Base-by-base conservation (phyloP, 2,888 invertebrate species). In the Campoplex nolae region DNA sequence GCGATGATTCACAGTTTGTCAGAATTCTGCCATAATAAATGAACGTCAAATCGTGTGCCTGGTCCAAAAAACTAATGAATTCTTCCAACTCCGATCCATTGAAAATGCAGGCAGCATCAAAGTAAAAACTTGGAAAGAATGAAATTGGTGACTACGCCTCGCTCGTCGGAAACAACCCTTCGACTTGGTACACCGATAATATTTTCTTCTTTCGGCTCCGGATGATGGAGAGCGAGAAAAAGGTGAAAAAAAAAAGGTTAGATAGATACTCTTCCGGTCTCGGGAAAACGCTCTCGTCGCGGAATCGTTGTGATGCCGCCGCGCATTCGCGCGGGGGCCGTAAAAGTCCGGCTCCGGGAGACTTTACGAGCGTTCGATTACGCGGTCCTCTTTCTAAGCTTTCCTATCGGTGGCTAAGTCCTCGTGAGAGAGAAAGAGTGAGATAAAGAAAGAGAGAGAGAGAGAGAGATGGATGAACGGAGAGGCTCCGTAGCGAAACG, bases 291-390 rank as follows among this genome's bases (percentile, higher is more conserved):
- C 70, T 74, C 70, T 79, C 70, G 74, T 86, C 86, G 86, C 62
- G 77, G 16, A 62, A 84, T 81, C 75, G 77, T 78, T 65, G 45
- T 28, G 78, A 68, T 51, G 68, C 70, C 58, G 79, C 79, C 74
- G 74, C 81, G 74, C 70, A 70, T 56, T 58, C 70, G 48, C 75
- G 62, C 67, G 79, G 74, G 80, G 70, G 85, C 77, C 83, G 85
- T 85, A 84, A 87, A 87, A 87, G 82, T 87, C 82, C 84, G 78
- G 23, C 82, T 45, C 74, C 84, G 87, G 65, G 87, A 87, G 87
- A 82, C 78, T 87, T 87, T 87, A 87, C 87, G 87, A 87, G 62
- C 82, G 87, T 87, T 87, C 87, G 87, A 87, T 87, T 87, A 82
- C 84, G 84, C 75, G 82, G 75, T 82, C 82, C 75, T 65, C 73